phyloP scores from a whole-genome alignment of 1,140 invertebrate species.

The Pseudomyrmex pallidus region DNA sequence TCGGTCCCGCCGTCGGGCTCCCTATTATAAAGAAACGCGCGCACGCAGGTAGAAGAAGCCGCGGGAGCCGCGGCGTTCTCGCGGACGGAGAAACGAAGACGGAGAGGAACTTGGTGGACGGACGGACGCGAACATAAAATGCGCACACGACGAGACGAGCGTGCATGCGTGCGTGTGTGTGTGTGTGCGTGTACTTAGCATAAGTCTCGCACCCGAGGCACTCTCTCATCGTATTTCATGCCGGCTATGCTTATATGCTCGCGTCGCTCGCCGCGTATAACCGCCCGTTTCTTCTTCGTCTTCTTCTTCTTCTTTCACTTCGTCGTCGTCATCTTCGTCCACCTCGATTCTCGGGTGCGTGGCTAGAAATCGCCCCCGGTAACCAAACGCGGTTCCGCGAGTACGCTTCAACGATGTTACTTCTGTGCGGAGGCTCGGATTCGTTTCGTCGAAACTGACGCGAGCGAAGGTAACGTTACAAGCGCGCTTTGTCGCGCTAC shows the following conservation, averaged over 20 bases:
- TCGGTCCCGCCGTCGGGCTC: conserved; percentile 5
- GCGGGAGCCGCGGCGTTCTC: conserved; percentile 18
- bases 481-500: neutral
- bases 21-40: conserved; percentile 64
- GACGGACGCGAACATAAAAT: conserved; percentile 61
- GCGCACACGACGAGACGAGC: conserved; percentile 39
- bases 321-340: conserved; percentile 56
- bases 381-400: conserved; percentile 34
- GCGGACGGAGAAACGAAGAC: conserved; percentile 60
- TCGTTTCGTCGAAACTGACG: conserved; percentile 4
- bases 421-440: neutral
- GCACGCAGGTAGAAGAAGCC: conserved; percentile 61
- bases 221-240: conserved; percentile 83
- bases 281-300: conserved; percentile 60
- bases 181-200: conserved; percentile 80
- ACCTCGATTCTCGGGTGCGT: conserved; percentile 14
- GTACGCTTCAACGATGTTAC: conserved; percentile 34
- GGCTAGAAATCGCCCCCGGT: conserved; percentile 42
- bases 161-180: conserved; percentile 69
- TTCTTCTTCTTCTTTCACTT: conserved; percentile 41
- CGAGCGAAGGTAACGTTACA: conserved; percentile 4
- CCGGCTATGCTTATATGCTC: conserved; percentile 69
- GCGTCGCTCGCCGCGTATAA: conserved; percentile 65
- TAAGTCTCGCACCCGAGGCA: conserved; percentile 81
- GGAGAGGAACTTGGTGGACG: conserved; percentile 42